A percentile compares a stretch with the other conserved stretches of the same genome.
Evolutionary conservation across 2,113 vertebrate species (phyloP).

Genomic region (Ornithorhynchus anatinus): DNA sequence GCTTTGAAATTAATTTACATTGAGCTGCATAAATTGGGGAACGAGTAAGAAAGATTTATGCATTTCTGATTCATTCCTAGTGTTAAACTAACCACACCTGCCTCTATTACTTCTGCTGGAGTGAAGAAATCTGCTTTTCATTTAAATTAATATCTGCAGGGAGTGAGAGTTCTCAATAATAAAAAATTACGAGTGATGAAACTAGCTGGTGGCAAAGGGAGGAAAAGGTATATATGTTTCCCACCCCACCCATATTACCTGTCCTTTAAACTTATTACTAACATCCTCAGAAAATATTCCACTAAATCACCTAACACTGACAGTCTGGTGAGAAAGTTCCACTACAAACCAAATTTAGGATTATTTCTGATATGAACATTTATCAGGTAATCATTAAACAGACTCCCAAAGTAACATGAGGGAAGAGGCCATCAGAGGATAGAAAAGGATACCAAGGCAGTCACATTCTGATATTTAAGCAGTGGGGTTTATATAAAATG

Average conservation of each 20-base stretch:
- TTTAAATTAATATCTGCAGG: background rate
- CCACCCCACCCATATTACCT: background rate
- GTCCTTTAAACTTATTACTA: background rate
- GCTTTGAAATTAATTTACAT: background rate
- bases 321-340: no score
- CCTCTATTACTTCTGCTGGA: background rate
- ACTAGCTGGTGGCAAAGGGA: background rate
- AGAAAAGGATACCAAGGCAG: slow-evolving; percentile 20
- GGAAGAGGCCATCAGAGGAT: background rate
- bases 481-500: slow-evolving; percentile 19
- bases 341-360: no score
- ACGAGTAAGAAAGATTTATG: background rate
- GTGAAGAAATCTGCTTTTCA: background rate
- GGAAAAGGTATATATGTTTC: background rate
- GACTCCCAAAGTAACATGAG: background rate
- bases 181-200: no score
- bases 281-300: no score
- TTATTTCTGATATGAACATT: slow-evolving; percentile 1
- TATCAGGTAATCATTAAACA: no score
- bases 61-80: background rate
- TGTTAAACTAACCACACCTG: background rate
- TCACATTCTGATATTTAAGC: background rate
- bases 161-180: background rate
- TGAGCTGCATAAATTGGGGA: background rate
- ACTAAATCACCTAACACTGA: no score